Conservation (phyloP, 2,888 invertebrate species). For the Metacarcinus magister region DNA sequence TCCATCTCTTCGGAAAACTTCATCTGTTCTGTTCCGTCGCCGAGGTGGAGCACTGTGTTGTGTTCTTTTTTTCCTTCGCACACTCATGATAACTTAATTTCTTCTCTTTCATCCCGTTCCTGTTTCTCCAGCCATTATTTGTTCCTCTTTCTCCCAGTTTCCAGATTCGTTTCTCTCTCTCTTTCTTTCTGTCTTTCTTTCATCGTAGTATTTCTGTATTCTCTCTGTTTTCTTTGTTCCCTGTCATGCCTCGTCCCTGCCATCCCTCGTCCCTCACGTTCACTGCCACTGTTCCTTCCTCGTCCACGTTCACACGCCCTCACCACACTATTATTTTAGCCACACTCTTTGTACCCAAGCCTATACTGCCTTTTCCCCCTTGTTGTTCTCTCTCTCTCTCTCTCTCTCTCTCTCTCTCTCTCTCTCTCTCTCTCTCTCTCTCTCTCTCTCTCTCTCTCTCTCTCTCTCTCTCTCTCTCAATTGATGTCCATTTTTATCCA, state of each 20-base stretch:
- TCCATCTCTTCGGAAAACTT: background rate
- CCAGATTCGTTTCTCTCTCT: background rate
- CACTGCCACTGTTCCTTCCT: background rate
- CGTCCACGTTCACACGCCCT: background rate
- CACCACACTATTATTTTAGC: background rate
- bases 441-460: conserved; percentile 62
- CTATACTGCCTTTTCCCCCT: conserved; percentile 9
- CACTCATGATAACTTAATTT: background rate
- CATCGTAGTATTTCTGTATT: background rate
- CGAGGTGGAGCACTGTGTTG: background rate
- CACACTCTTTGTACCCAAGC: background rate
- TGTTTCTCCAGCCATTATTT: too few species aligned
- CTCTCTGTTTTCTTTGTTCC: background rate
- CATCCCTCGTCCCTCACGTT: too few species aligned
- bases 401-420: conserved; percentile 58
- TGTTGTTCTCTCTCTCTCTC: background rate
- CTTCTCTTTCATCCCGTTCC: background rate
- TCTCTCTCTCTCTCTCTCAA: conserved; percentile 35
- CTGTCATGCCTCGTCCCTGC: background rate
- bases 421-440: conserved; percentile 62
- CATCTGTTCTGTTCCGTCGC: background rate
- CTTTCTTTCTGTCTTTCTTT: background rate
- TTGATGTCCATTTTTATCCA: too few species aligned
- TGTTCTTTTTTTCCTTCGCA: background rate
- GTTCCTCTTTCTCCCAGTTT: background rate